A percentile compares a stretch with the other conserved stretches of the same genome.
phyloP scores from a whole-genome alignment of 1,140 invertebrate genomes.

The Lucilia sericata region DNA sequence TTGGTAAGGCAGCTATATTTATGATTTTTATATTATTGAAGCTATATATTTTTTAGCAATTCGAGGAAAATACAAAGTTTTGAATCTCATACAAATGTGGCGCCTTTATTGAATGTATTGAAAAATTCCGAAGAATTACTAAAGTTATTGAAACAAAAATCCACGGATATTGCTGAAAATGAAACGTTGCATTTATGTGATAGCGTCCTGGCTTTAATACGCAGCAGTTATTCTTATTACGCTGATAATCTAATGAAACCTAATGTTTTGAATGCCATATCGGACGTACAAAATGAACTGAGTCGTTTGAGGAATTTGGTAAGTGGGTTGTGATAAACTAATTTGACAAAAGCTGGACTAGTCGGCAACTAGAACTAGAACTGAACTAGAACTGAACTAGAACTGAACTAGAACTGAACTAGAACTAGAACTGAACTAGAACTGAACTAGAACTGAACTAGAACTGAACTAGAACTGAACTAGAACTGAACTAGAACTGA shows the following conservation, averaged over 20 bases:
- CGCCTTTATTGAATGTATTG: constrained; percentile 58
- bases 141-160: constrained; percentile 52
- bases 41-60: constrained; percentile 51
- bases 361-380: too few relatives aligned
- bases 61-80: constrained; percentile 64
- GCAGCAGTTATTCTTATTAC: constrained; percentile 64
- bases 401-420: too few relatives aligned
- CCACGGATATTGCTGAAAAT: constrained; percentile 58
- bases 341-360: too few relatives aligned
- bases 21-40: background rate
- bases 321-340: too few relatives aligned
- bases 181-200: constrained; percentile 58
- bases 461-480: too few relatives aligned
- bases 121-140: constrained; percentile 64
- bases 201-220: constrained; percentile 57
- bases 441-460: too few relatives aligned
- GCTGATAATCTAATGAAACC: constrained; percentile 64
- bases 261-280: constrained; percentile 62
- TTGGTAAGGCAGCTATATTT: constrained; percentile 52
- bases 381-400: too few relatives aligned
- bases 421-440: too few relatives aligned
- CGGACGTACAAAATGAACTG: constrained; percentile 63
- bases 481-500: too few relatives aligned
- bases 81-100: constrained; percentile 64
- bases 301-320: constrained; percentile 60